Evolutionary conservation across 2,888 invertebrate genomes (phyloP), one percentile per base, ranked within the genome.

Genomic region (Trisateles emortualis): DNA sequence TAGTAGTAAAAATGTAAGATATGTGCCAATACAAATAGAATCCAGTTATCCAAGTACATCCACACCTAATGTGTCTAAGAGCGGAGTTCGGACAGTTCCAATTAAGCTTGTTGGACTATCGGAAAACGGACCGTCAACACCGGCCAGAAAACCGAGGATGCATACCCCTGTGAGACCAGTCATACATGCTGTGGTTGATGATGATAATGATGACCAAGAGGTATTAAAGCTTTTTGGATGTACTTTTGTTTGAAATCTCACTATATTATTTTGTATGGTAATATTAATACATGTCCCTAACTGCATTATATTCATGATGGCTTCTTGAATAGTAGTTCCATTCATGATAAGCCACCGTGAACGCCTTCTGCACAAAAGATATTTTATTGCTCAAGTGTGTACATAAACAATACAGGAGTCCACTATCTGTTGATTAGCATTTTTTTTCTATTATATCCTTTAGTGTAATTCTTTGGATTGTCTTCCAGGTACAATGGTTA

Each of bases 1-100:
- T 19, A 51, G 46, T 17, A 71, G 63, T 41, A 83, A 83, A 59
- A 87, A 87, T 68, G 81, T 90, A 9, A 80, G 88, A 35, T 87
- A 90, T 74, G 84, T 93, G 43, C 93, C 93, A 32, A 90, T 93
- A 53, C 84, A 86, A 63, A 51, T 91, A 48, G 92, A 91, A 41
- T 35, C 70, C 33, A 83, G 81, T 3, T 81, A 85, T 54, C 88
- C 92, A 0, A 91, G 90, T 59, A 92, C 93, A 9, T 93, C 93
- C 2, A 92, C 93, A n/a, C 92, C 92, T 2, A 83, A 81, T 46
- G 84, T 85, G 10, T 35, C 74, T 8, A 86, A 72, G 40, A 72
- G 64, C 44, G 64, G 82, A 52, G 66, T 78, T 4, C 70, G 83
- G 33, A 67, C 76, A 30, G 77, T 87, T 17, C 89, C 90, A 0